Base-by-base conservation (phyloP, 2,797 vertebrate genomes). In the Silurus aristotelis region DNA sequence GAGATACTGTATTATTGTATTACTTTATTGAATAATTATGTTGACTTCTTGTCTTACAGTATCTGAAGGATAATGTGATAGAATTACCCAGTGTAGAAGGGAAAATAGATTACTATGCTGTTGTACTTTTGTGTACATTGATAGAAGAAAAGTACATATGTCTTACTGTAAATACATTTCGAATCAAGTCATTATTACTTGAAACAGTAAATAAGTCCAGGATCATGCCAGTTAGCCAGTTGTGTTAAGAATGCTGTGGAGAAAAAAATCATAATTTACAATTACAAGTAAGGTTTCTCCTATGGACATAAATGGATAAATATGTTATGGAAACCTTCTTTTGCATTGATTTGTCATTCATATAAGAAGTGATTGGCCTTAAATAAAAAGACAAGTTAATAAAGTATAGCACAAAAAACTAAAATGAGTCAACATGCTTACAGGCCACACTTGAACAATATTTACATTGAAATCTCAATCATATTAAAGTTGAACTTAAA, bases 11-110 rank as follows among this genome's bases (percentile, higher is more conserved):
- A 38, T 71, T 56, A 20, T 13, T 52, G 52, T 71, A 60, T 20
- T 20, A 13, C 27, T 38, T 22, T 72, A 79, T 52, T 91, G 75
- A 89, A 82, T 76, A 22, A 14, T 68, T 60, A 31, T 80, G 15
- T 27, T 43, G 9, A 66, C 43, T 19, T 38, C 27, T 84, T 85
- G 68, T 85, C 5, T 70, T 70, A 46, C 38, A 61, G 31, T 27
- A 64, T 31, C 31, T 63, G 55, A 63, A 20, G 38, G 70, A 63
- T 63, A 20, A 46, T 79, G 20, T 80, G 13, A 80, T 64, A 25
- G 22, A 3, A 4, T 64, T 48, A 80, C 6, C n/a, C 38, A 78
- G 14, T 79, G 3, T 61, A 22, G n/a, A 14, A 48, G 12, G 55
- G 58, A 77, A 25, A 60, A 10, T 60, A 77, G 73, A 20, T 76